Percentiles rank a stretch among this genome's conserved stretches.
phyloP scores from a whole-genome alignment of 2,797 vertebrate species.

The Helostoma temminkii region DNA sequence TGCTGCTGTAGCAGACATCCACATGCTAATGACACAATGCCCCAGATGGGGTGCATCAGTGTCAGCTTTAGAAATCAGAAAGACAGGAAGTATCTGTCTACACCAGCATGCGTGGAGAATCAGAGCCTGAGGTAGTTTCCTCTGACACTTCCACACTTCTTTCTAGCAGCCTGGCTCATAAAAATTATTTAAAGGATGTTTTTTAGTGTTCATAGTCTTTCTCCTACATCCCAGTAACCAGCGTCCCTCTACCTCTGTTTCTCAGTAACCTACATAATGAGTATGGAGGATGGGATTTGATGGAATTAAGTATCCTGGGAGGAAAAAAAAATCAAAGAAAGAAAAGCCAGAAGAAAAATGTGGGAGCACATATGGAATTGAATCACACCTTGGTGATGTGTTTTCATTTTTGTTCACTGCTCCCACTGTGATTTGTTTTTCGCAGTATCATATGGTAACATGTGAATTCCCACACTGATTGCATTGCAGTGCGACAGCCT shows the following conservation, averaged over 20 bases:
- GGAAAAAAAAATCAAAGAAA: conserved; percentile 60
- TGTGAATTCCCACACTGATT: conserved; percentile 37
- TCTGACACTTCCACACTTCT: conserved; percentile 38
- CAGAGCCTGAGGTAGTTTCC: conserved; percentile 50
- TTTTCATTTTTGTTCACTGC: conserved; percentile 46
- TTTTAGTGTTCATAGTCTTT: conserved; percentile 73
- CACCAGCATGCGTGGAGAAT: conserved; percentile 49
- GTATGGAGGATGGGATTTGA: conserved; percentile 83
- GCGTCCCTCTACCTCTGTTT: conserved; percentile 46
- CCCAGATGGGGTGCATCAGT: conserved; percentile 25
- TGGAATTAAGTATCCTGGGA: conserved; percentile 65
- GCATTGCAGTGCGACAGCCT: conserved; percentile 40
- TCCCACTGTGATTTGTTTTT: conserved; percentile 27
- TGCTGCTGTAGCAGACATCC: conserved; percentile 22
- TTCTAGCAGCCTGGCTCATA: conserved; percentile 57
- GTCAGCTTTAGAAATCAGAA: conserved; percentile 49
- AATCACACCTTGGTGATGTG: conserved; percentile 32
- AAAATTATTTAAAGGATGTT: conserved; percentile 65
- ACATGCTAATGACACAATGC: conserved; percentile 54
- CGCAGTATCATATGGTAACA: conserved; percentile 24
- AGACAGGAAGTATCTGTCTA: conserved; percentile 46
- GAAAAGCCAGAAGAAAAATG: conserved; percentile 49
- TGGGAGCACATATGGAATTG: conserved; percentile 31
- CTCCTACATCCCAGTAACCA: conserved; percentile 67
- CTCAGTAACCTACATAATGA: conserved; percentile 79